These are phyloP conservation scores for Cryptocheilus praepositus DNA, from an alignment of 2,888 invertebrate species.

Conservation along the genomic window DNA sequence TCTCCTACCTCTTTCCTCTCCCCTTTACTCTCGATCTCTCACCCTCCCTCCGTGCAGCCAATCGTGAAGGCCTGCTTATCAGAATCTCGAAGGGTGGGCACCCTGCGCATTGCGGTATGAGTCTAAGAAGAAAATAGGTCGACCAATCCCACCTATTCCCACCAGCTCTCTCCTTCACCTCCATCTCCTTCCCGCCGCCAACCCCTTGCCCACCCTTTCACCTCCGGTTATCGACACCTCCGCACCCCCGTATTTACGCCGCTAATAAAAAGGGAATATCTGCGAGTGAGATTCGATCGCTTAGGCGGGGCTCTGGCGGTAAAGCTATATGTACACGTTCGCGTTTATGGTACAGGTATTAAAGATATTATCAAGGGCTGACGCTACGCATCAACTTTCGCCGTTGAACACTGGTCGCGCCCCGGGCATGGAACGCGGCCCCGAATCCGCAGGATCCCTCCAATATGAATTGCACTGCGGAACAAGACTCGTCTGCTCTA, in stretches of 20 bases:
- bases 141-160: conserved; percentile 56
- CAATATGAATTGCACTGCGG: too few species aligned
- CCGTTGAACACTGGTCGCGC: too few species aligned
- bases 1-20: conserved; percentile 4
- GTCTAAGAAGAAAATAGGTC: conserved; percentile 56
- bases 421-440: too few species aligned
- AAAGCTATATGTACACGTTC: too few species aligned
- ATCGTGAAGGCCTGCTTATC: conserved; percentile 51
- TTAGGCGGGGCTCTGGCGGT: background rate
- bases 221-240: conserved; percentile 44
- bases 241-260: conserved; percentile 39
- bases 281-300: conserved; percentile 31
- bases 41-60: conserved; percentile 24
- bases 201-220: conserved; percentile 32
- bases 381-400: too few species aligned
- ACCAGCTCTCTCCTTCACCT: conserved; percentile 31
- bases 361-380: too few species aligned
- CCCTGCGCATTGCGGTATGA: conserved; percentile 55
- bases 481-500: too few species aligned
- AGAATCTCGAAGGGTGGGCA: conserved; percentile 45
- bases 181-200: conserved; percentile 9
- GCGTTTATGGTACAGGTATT: too few species aligned
- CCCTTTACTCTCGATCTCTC: background rate
- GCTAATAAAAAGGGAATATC: conserved; percentile 42
- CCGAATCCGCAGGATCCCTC: too few species aligned